Evolutionary conservation across 1,140 invertebrate species (phyloP), one percentile per base, ranked within the genome.

Genomic region (Ips typographus): DNA sequence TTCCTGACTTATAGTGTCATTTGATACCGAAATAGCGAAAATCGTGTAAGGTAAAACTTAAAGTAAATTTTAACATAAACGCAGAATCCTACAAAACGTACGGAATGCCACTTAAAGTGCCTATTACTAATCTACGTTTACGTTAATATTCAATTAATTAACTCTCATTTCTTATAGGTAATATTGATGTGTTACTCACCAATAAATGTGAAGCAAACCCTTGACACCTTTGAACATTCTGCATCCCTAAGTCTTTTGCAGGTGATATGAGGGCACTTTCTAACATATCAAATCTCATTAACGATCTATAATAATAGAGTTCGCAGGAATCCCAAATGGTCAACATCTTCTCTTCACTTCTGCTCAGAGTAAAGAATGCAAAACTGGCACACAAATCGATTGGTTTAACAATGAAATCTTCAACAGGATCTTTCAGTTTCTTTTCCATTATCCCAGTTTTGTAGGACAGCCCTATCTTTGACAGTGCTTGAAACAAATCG

Each of bases 401-500:
- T 0, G 90, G 90, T 49, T 85, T 82, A 57, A 86, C 78, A 0
- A 83, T 80, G 52, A 85, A 85, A 65, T 85, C 82, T 79, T 80
- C 72, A n/a, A 58, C 71, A 36, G 80, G 77, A 8, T 73, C 72
- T 8, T 84, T 80, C 3, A 75, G 75, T 78, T 81, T 65, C 77
- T 42, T 67, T 79, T 84, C 70, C 74, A 85, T 8, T 73, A 91
- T 80, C 2, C 94, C 95, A 2, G 86, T 88, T 65, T 91, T 86
- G 75, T 73, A 95, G 4, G 91, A 95, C 1, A 96, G 74, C 0
- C 94, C 94, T 72, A 91, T 82, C 60, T 85, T 82, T 1, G 85
- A 80, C 0, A 98, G 81, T 7, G 84, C 83, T 76, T 92, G 93
- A 76, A 96, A 97, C 38, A 96, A 83, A 82, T 96, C 92, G 0